Evolutionary conservation across 1,140 invertebrate genomes (phyloP).

Genomic region (Aleiodes sp.): DNA sequence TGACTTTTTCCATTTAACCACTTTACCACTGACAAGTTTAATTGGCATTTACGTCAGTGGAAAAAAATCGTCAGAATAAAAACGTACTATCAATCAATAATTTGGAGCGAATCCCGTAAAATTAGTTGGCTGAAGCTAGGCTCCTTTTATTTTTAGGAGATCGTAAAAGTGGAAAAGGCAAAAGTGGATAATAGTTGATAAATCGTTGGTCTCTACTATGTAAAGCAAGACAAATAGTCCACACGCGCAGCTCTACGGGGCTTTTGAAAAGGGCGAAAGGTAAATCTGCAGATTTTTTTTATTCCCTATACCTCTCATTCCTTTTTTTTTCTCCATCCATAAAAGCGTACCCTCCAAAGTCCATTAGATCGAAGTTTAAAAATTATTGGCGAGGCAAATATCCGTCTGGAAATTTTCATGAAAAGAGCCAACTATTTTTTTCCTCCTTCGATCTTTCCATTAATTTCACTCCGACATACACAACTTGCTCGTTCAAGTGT

Average conservation of each 20-base stretch:
- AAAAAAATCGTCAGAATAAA: too few species aligned
- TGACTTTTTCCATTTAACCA: too few species aligned
- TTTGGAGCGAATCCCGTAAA: too few species aligned
- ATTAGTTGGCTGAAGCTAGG: too few species aligned
- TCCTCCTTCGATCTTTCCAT: too few species aligned
- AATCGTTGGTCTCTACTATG: slow-evolving; percentile 29
- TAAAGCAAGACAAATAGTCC: slow-evolving; percentile 34
- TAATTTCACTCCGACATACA: too few species aligned
- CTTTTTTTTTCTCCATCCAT: not conserved
- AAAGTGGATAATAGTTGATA: slow-evolving; percentile 38
- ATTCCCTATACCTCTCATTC: too few species aligned
- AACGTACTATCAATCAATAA: too few species aligned
- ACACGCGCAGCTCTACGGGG: not conserved
- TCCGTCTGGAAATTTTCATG: not conserved
- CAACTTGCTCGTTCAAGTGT: not conserved
- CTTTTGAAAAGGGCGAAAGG: slow-evolving; percentile 1
- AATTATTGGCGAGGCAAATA: not conserved
- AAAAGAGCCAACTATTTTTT: too few species aligned
- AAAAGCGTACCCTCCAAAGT: not conserved
- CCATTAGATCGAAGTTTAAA: not conserved
- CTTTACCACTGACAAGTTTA: too few species aligned
- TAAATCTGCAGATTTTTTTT: not conserved
- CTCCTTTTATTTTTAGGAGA: too few species aligned
- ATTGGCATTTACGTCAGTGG: too few species aligned
- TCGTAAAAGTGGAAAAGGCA: not conserved